Conservation (phyloP, 2,888 invertebrate genomes). For the Drosophila mayaguana region DNA sequence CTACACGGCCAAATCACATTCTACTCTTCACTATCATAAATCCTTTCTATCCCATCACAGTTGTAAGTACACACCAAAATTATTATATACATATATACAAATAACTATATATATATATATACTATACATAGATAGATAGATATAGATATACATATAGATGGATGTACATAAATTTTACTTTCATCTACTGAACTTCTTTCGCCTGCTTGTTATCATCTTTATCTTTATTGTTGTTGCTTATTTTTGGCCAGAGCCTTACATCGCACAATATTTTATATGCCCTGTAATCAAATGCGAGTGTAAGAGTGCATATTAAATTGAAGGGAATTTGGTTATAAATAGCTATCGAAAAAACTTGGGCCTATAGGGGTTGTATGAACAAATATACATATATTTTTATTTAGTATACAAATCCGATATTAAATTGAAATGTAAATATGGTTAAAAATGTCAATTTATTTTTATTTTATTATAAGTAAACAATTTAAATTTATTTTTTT, state of each 20-base stretch:
- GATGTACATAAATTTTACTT: conserved; percentile 11
- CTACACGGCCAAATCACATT: conserved; percentile 97
- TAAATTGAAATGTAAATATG: too few relatives aligned
- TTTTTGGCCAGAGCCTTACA: conserved; percentile 23
- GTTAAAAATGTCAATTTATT: too few relatives aligned
- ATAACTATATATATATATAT: background rate
- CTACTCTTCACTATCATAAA: conserved; percentile 98
- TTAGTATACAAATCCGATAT: too few relatives aligned
- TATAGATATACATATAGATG: background rate
- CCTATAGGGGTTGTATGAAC: too few relatives aligned
- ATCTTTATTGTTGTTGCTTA: conserved; percentile 25
- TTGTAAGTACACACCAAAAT: conserved; percentile 90
- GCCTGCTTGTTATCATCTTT: conserved; percentile 24
- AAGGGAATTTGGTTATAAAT: too few relatives aligned
- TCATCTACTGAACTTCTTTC: conserved; percentile 16
- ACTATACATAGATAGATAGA: background rate
- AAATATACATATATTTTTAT: too few relatives aligned
- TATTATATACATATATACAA: conserved; percentile 17
- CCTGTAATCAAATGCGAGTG: conserved; percentile 16
- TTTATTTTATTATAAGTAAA: too few relatives aligned
- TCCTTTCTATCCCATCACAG: conserved; percentile 99
- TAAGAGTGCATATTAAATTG: background rate
- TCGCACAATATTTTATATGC: conserved; percentile 30
- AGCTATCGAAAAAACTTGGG: background rate
- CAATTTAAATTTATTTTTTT: too few relatives aligned